These are phyloP conservation scores for Sminthurinus aureus DNA, from an alignment of 2,888 invertebrate genomes.

Conservation along the genomic window DNA sequence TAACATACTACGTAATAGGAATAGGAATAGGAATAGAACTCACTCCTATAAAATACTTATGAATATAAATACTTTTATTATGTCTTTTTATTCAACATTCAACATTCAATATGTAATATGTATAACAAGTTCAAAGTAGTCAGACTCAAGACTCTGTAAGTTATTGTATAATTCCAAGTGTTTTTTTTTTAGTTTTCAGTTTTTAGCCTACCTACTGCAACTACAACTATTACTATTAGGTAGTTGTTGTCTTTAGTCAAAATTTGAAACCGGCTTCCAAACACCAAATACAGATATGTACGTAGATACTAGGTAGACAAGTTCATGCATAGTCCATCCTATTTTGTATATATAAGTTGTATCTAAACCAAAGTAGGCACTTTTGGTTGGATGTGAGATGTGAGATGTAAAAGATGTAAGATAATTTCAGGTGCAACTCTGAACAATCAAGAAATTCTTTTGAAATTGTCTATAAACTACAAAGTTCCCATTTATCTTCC, in stretches of 20 bases:
- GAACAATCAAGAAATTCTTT: constrained; percentile 4
- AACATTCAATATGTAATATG: not conserved
- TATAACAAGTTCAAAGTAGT: too few relatives aligned
- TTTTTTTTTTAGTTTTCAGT: not conserved
- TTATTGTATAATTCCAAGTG: too few relatives aligned
- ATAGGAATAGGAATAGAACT: not conserved
- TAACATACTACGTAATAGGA: not conserved
- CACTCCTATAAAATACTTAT: not conserved
- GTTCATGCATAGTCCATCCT: not conserved
- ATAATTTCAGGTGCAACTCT: constrained; percentile 1
- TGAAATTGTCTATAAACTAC: constrained; percentile 1
- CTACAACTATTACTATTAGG: not conserved
- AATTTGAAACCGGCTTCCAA: not conserved
- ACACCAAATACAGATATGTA: not conserved
- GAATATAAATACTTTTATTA: not conserved
- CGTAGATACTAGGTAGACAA: too few relatives aligned
- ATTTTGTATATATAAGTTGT: not conserved
- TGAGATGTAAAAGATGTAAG: not conserved
- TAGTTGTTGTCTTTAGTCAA: not conserved
- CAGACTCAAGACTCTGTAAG: too few relatives aligned
- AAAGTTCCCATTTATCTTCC: constrained; percentile 1
- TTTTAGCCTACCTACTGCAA: not conserved
- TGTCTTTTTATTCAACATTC: not conserved
- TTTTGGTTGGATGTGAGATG: not conserved
- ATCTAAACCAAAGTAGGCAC: not conserved